A percentile compares a stretch with the other conserved stretches of the same genome.
phyloP scores from a whole-genome alignment of 2,113 vertebrate species.

The Gila orcuttii region DNA sequence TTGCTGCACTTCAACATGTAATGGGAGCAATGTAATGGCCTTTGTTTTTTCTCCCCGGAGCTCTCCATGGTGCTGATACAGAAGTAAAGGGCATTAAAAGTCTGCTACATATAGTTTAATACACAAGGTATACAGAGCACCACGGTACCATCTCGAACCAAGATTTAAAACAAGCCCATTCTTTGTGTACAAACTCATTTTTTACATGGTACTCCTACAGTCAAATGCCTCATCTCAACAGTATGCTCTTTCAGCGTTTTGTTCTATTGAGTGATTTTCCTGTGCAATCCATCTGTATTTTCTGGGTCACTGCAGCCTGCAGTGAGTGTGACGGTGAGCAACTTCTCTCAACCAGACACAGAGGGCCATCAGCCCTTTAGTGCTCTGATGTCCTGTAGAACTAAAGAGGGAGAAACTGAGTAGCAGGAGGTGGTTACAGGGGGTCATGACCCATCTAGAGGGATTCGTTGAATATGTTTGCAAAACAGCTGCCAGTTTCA shows the following conservation, averaged over 20 bases:
- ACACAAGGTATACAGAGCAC: not conserved
- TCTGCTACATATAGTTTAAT: not conserved
- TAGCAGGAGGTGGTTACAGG: slow-evolving; percentile 1
- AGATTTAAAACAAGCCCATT: not conserved
- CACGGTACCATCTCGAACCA: not conserved
- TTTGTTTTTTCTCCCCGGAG: not conserved
- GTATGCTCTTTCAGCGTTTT: slow-evolving; percentile 46
- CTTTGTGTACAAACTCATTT: not conserved
- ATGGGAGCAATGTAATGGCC: not conserved
- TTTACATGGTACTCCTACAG: slow-evolving; percentile 26
- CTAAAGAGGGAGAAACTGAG: not conserved
- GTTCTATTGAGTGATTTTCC: slow-evolving; percentile 8
- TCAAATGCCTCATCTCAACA: slow-evolving; percentile 38
- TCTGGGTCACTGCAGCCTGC: not conserved
- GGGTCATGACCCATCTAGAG: slow-evolving; percentile 4
- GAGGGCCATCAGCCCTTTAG: not conserved
- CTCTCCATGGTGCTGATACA: slow-evolving; percentile 32
- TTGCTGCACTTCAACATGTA: slow-evolving; percentile 12
- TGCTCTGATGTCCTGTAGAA: not conserved
- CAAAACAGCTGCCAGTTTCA: slow-evolving; percentile 23
- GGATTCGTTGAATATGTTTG: slow-evolving; percentile 11
- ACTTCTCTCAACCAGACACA: not conserved
- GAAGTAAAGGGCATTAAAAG: slow-evolving; percentile 12
- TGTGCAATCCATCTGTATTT: slow-evolving; percentile 21
- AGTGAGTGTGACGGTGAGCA: not conserved